Evolutionary conservation across 2,888 invertebrate species (phyloP), one percentile per base, ranked within the genome.

Genomic region (Maniola hyperantus): DNA sequence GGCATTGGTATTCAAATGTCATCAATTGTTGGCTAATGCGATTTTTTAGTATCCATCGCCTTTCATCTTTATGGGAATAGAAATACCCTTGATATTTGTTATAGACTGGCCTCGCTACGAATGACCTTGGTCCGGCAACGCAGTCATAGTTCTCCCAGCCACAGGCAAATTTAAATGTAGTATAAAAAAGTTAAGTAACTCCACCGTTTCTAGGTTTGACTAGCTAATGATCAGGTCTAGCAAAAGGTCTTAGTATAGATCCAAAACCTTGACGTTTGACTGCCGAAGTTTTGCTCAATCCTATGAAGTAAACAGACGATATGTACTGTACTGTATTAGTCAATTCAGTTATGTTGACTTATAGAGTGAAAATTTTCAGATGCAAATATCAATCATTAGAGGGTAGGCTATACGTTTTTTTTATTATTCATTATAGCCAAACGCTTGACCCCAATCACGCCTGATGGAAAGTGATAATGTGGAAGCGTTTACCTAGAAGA

Each of bases 21-120:
- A 55, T 33, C 33, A 34, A 53, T 34, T 53, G 53, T n/a, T 7
- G 33, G 34, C 55, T 34, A 36, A 36, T 36, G 55, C 39, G 18
- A 15, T 15, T 39, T 39, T 36, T 48, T 15, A 46, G 11, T 60
- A 11, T 48, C 34, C 26, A 60, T 60, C n/a, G n/a, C 1, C 46
- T 0, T 26, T 64, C 18, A 18, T 39, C 55, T 57, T 18, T 57
- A 36, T 20, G 55, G 55, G 20, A 59, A 50, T 50, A 39, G 55
- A 39, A 59, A 50, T 50, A n/a, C 36, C 62, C 63, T 51, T 65
- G 63, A 64, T 57, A 36, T 63, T 64, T 50, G 26, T 34, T 60
- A 36, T 44, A 50, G 13, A 8, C 54, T 54, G 50, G 46, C 64
- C 61, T 60, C 53, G 64, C 34, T 39, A 20, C 8, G 55, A 65